Evolutionary conservation across 2,888 invertebrate species (phyloP).

Genomic region (Nipponacmea schrenckii): DNA sequence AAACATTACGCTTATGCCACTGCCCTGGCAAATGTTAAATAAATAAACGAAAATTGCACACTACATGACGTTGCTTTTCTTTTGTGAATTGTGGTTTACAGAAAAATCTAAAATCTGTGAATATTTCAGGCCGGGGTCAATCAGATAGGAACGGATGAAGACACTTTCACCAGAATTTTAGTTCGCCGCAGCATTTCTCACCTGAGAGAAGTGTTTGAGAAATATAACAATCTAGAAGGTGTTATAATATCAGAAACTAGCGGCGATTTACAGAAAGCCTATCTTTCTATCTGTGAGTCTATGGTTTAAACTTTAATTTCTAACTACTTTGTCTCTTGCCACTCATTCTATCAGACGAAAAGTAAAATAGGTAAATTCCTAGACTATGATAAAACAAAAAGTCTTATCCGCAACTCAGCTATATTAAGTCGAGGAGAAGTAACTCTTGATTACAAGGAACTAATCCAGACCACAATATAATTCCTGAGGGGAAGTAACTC

Average conservation of each 20-base stretch:
- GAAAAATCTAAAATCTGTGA: neutral
- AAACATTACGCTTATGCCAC: neutral
- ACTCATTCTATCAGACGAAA: no score
- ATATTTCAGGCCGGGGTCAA: conserved; percentile 42
- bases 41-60: neutral
- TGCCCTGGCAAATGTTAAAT: neutral
- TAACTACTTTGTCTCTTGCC: neutral
- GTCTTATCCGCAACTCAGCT: no score
- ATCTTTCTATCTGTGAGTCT: conserved; percentile 38
- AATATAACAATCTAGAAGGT: conserved; percentile 36
- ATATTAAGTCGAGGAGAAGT: no score
- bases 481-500: no score
- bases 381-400: no score
- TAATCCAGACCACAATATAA: no score
- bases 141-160: conserved; percentile 48
- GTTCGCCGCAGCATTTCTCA: conserved; percentile 39
- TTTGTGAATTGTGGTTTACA: no score
- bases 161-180: conserved; percentile 45
- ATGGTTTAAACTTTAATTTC: neutral
- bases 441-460: no score
- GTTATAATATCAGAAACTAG: conserved; percentile 41
- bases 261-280: conserved; percentile 36
- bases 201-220: conserved; percentile 39
- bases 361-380: no score
- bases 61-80: no score